Base-by-base conservation (phyloP, 2,797 vertebrate genomes). In the Scolopax bukidnonensis region DNA sequence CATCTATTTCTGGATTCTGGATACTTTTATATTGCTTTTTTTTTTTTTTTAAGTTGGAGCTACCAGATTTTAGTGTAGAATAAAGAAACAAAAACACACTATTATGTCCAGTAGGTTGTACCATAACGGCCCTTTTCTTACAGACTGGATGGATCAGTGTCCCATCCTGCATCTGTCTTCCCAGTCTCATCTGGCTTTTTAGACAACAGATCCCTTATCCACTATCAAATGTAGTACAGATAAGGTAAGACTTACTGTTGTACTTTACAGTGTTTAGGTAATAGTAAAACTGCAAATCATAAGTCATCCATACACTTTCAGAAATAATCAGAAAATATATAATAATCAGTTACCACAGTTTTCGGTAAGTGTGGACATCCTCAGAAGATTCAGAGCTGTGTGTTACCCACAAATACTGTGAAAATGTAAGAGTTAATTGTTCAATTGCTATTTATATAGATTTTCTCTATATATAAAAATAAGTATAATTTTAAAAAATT, bases 211-310 rank as follows among this genome's bases (percentile, higher is more conserved):
- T 51, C 78, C 41, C 20, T 54, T 61, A 50, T 32, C 65, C 47
- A 28, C 14, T 56, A 11, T 48, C 47, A 67, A 56, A 81, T n/a
- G 33, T 41, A 79, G 33, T 28, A 45, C 50, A 47, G 38, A 20
- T 32, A 68, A 53, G n/a, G 11, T n/a, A 65, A 70, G 45, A 25
- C 24, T 80, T 60, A 60, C n/a, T 19, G 3, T 51, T 67, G 33
- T 48, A 84, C 50, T 69, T 75, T 45, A 53, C 40, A 32, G 56
- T 73, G 79, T 76, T 24, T 82, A 45, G 30, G 82, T 47, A 85
- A 70, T 41, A 89, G 93, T 85, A 90, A 90, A 95, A 59, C n/a
- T 53, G 50, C 38, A 65, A 89, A 85, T 84, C 88, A 92, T 56
- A 68, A 74, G 43, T 79, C 90, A 93, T 80, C 71, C 30, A 2